Base-by-base conservation (phyloP, 2,113 vertebrate species). In the Cynocephalus volans region DNA sequence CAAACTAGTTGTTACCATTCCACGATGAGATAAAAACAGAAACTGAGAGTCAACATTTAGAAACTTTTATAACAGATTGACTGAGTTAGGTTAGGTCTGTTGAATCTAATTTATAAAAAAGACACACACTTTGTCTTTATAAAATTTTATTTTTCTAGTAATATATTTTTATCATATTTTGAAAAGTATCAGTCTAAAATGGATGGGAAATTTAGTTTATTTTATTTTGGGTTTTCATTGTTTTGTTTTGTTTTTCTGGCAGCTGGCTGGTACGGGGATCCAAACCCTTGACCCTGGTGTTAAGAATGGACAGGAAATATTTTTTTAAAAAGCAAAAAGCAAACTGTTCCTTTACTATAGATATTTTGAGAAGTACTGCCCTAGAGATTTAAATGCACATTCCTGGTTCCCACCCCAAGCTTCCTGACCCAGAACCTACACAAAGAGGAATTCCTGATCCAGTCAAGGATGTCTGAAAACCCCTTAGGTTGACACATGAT, bases 171-270 rank as follows among this genome's bases (percentile, higher is more conserved):
- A 80, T 50, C 23, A 70, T 70, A 70, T 67, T 76, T 91, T 73
- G 23, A 95, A 91, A 90, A 62, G 28, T 48, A 56, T 70, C 64
- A 28, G 31, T 50, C 56, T 33, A 69, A 88, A 96, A 82, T 79
- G 64, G 21, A 79, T 52, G 50, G 31, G 23, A 52, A 18, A 0
- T 17, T 8, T n/a, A 33, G 19, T 33, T 70, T 17, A 19, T 33
- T 70, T 33, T 36, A 33, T 70, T 15, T 67, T 67, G 31, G 33
- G 65, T 67, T 41, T 41, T 41, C 41, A 41, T 41, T 41, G 41
- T 41, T 41, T 41, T 41, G 41, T 41, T 41, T 41, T 41, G 41
- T 41, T 41, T 41, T 41, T 41, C 4, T 41, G 41, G 41, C 41
- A 41, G 41, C 41, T 41, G 41, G 4, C 41, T 4, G 41, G 41